Conservation (phyloP, 2,113 vertebrate species). For the Mesembrinibis cayennensis region DNA sequence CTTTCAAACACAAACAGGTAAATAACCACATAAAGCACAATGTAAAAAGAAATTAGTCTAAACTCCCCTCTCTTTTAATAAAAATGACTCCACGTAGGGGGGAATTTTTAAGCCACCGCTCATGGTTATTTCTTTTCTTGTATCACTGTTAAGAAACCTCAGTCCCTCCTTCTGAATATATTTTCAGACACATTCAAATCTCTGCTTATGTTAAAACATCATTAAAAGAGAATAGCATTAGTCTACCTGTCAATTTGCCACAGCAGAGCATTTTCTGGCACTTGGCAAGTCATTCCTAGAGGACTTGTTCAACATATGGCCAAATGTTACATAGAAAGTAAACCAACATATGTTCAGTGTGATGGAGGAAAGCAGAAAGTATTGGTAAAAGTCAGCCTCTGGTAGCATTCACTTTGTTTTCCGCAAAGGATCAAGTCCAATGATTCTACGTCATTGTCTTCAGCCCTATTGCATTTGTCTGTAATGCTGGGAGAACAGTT, state of each 20-base stretch:
- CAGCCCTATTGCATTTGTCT: not conserved
- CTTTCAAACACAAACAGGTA: not conserved
- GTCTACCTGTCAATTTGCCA: not conserved
- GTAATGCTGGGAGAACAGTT: not conserved
- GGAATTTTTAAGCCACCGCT: not conserved
- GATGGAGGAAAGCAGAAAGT: not conserved
- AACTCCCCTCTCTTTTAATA: not conserved
- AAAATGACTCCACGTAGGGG: accelerated
- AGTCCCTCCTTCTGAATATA: not conserved
- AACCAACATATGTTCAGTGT: not conserved
- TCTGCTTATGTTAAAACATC: not conserved
- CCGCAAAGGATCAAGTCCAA: not conserved
- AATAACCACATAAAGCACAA: not conserved
- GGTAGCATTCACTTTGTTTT: not conserved
- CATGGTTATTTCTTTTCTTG: not conserved
- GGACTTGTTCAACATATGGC: slow-evolving; percentile 6
- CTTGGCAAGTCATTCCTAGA: slow-evolving; percentile 13
- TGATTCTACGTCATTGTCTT: not conserved
- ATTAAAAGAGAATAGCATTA: not conserved
- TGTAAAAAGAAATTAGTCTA: not conserved
- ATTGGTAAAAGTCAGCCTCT: not conserved
- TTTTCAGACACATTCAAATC: not conserved
- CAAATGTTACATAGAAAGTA: not conserved
- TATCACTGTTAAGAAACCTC: not conserved
- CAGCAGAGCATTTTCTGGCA: not conserved